Percentiles rank a stretch among this genome's conserved stretches.
phyloP scores from a whole-genome alignment of 2,797 vertebrate genomes.

The Microcaecilia unicolor region DNA sequence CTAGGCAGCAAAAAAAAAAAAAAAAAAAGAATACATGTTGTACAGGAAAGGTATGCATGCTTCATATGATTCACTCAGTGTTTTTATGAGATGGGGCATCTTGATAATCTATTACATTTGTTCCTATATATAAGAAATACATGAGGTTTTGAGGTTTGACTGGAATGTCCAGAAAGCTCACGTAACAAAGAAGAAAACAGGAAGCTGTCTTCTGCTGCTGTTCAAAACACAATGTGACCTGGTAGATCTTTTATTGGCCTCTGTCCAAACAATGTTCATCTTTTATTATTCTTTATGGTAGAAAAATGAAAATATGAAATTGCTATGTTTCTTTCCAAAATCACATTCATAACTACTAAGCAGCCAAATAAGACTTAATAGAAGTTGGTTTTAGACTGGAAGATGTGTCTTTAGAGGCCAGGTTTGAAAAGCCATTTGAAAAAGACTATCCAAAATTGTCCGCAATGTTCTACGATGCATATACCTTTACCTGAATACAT shows the following conservation, averaged over 20 bases:
- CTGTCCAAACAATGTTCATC: not conserved
- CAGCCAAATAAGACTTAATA: not conserved
- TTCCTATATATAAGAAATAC: no score
- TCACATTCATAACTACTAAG: not conserved
- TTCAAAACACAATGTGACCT: not conserved
- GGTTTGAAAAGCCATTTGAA: no score
- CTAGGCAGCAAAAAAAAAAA: no score
- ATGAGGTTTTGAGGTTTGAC: conserved; percentile 16
- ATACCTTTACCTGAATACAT: no score
- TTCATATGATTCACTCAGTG: no score
- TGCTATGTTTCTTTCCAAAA: not conserved
- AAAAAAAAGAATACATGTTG: no score
- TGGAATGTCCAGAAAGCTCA: conserved; percentile 21
- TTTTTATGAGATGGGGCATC: no score
- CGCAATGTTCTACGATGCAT: no score
- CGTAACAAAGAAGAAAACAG: not conserved
- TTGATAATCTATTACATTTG: no score
- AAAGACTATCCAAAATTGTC: no score
- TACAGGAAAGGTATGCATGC: no score
- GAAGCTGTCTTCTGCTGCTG: not conserved
- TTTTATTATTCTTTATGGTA: not conserved
- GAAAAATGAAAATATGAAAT: not conserved
- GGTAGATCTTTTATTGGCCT: not conserved
- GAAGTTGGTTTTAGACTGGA: not conserved
- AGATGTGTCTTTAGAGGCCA: fast-evolving